These are phyloP conservation scores for Trichomalopsis sarcophagae DNA, from an alignment of 1,140 invertebrate species.

Conservation along the genomic window DNA sequence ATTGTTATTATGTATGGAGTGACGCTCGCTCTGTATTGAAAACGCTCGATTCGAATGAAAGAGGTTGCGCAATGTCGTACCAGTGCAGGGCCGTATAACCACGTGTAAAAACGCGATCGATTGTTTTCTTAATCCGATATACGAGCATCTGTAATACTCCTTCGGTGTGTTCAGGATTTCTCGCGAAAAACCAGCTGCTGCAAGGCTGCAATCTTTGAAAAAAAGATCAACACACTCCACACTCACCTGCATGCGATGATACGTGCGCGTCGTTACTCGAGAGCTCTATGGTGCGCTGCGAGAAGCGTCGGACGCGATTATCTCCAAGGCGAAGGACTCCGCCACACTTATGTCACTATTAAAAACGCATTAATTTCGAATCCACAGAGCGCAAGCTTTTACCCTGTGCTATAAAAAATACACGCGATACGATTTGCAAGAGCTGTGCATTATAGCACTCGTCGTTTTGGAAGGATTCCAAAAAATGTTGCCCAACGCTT, in stretches of 20 bases:
- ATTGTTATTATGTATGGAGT: neutral
- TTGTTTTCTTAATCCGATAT: neutral
- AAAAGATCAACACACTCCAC: no score
- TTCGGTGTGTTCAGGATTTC: no score
- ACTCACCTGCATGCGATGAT: neutral
- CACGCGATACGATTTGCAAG: neutral
- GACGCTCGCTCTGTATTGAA: neutral
- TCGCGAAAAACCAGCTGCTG: no score
- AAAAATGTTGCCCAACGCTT: no score
- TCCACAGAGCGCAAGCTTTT: constrained; percentile 51
- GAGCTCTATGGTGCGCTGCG: neutral
- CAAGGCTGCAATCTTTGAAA: no score
- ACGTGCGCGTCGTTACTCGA: constrained; percentile 15
- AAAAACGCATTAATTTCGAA: constrained; percentile 68
- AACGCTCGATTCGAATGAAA: neutral
- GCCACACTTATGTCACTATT: constrained; percentile 65
- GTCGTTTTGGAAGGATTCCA: neutral
- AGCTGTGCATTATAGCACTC: neutral
- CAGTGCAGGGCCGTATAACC: neutral
- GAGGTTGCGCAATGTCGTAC: neutral
- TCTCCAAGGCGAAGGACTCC: neutral
- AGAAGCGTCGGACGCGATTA: constrained; percentile 19
- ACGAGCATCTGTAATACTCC: no score
- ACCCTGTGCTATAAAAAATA: neutral
- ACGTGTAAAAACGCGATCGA: neutral